phyloP scores from a whole-genome alignment of 2,888 invertebrate genomes.

The Exocentrus adspersus region DNA sequence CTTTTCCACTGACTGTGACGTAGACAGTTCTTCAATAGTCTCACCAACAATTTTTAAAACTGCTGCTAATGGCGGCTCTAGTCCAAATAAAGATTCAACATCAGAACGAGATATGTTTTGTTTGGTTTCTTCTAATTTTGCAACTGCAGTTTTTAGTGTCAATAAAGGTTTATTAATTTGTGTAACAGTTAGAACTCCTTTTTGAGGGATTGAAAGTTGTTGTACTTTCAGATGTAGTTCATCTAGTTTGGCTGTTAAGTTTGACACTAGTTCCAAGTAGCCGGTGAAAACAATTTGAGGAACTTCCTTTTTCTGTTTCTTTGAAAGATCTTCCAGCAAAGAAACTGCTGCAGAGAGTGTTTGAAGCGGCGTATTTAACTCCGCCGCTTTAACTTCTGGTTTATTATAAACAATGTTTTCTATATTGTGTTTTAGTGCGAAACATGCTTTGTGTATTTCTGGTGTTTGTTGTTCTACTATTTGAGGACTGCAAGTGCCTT shows the following conservation, averaged over 20 bases:
- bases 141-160: background rate
- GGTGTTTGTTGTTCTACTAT: conserved; percentile 36
- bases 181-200: conserved; percentile 18
- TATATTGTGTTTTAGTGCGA: conserved; percentile 32
- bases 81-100: conserved; percentile 22
- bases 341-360: conserved; percentile 30
- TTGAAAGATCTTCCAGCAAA: background rate
- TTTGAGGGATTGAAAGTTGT: conserved; percentile 37
- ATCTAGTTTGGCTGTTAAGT: conserved; percentile 31
- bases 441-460: conserved; percentile 35
- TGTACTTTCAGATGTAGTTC: conserved; percentile 28
- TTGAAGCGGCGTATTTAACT: conserved; percentile 30
- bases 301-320: background rate
- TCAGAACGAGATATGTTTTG: conserved; percentile 18
- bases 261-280: conserved; percentile 8
- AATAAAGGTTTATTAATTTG: conserved; percentile 11
- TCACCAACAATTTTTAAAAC: conserved; percentile 36
- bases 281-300: background rate
- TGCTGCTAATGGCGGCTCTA: conserved; percentile 42
- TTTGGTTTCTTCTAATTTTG: background rate
- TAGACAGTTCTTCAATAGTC: conserved; percentile 32
- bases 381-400: conserved; percentile 25
- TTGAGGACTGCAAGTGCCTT: conserved; percentile 26
- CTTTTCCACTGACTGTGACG: conserved; percentile 26
- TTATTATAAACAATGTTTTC: conserved; percentile 27